Percentiles rank a stretch among this genome's conserved stretches.
Conservation (phyloP, 92 coral and sea anemone species). For the Epizoanthus illoricatus region DNA sequence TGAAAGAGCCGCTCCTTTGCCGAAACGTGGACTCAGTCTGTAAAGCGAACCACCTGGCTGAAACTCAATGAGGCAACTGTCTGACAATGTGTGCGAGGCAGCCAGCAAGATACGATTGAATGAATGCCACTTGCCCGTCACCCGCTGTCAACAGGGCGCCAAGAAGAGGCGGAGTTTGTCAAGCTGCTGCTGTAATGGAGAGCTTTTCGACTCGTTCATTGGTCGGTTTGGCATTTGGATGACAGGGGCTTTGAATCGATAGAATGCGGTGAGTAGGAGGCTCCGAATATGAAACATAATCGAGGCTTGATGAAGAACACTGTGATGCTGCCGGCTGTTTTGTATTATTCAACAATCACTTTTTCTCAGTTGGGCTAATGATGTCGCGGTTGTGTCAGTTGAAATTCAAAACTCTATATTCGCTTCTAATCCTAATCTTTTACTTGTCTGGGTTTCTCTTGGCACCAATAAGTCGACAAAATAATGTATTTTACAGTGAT, state of each 20-base stretch:
- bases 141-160: constrained; percentile 46
- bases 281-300: constrained; percentile 32
- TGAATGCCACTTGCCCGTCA: constrained; percentile 22
- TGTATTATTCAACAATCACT: constrained; percentile 2
- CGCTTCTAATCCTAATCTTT: no score
- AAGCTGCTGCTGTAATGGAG: constrained; percentile 37
- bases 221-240: constrained; percentile 16
- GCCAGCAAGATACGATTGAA: not conserved
- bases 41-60: not conserved
- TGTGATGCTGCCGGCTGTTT: constrained; percentile 25
- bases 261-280: constrained; percentile 15
- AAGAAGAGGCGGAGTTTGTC: constrained; percentile 40
- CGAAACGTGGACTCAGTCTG: not conserved
- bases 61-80: constrained; percentile 3
- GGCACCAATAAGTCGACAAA: no score
- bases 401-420: not conserved
- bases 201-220: constrained; percentile 21
- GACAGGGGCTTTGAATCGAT: constrained; percentile 21
- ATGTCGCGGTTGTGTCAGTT: not conserved
- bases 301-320: constrained; percentile 4
- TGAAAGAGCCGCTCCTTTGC: not conserved
- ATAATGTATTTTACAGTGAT: no score
- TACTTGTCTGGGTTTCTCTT: no score
- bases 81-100: constrained; percentile 11
- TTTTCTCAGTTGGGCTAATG: constrained; percentile 14